Percentiles rank a stretch among this genome's conserved stretches.
Conservation (phyloP, 2,888 invertebrate species). For the Agapostemon virescens region DNA sequence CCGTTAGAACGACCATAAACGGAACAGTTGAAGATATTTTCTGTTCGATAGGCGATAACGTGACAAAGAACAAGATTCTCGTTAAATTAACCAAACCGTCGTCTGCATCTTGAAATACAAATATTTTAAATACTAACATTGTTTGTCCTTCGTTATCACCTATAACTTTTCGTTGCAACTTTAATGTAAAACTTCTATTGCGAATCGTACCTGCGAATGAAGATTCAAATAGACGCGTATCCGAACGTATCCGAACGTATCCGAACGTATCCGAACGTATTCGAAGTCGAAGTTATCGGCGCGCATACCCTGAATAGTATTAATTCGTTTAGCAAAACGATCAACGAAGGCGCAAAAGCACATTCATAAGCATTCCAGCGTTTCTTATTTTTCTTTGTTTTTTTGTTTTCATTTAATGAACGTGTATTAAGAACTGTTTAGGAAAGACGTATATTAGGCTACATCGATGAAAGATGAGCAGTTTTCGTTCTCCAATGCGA, state of each 20-base stretch:
- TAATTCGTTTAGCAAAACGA: neutral
- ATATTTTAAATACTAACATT: neutral
- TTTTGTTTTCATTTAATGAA: neutral
- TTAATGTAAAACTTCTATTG: neutral
- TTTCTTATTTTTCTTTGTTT: neutral
- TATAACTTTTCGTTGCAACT: neutral
- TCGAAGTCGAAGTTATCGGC: no score
- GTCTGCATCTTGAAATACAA: slow-evolving; percentile 11
- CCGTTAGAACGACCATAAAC: slow-evolving; percentile 91
- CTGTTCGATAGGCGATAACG: slow-evolving; percentile 90
- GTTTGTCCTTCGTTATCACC: neutral
- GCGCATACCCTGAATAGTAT: neutral
- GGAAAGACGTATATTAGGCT: neutral
- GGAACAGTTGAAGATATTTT: slow-evolving; percentile 88
- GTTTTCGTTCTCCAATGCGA: slow-evolving; percentile 76
- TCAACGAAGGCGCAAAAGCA: neutral
- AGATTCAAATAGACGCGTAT: neutral
- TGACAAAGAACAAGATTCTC: slow-evolving; percentile 86
- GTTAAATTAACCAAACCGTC: slow-evolving; percentile 70
- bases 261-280: neutral
- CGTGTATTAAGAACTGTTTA: neutral
- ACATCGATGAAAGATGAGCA: slow-evolving; percentile 68
- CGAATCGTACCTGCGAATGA: neutral
- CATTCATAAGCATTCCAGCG: neutral
- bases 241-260: neutral